phyloP scores from a whole-genome alignment of 1,140 invertebrate species.

The Homalodisca vitripennis region DNA sequence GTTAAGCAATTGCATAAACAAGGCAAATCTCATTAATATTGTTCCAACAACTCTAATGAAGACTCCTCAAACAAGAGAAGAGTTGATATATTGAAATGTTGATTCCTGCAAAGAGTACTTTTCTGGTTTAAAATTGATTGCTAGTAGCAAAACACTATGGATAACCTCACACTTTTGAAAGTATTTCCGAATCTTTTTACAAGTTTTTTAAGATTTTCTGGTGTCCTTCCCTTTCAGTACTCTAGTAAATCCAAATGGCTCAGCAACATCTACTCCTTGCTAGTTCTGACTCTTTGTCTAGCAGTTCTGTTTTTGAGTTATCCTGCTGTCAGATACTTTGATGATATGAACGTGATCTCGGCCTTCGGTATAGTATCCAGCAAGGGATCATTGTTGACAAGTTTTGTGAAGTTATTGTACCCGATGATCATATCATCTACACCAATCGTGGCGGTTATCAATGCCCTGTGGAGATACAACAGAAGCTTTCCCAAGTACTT shows the following conservation, averaged over 20 bases:
- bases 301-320: not conserved
- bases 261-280: not conserved
- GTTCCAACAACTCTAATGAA: too few relatives aligned
- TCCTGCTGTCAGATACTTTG: not conserved
- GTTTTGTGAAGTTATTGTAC: not conserved
- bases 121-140: too few relatives aligned
- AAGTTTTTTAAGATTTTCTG: slow-evolving; percentile 3
- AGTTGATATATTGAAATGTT: too few relatives aligned
- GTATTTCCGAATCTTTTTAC: slow-evolving; percentile 7
- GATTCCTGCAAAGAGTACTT: too few relatives aligned
- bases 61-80: too few relatives aligned
- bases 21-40: too few relatives aligned
- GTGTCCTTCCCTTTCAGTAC: not conserved
- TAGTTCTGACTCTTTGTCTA: not conserved
- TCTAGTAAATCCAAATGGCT: not conserved
- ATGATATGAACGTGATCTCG: not conserved
- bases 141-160: too few relatives aligned
- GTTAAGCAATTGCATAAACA: too few relatives aligned
- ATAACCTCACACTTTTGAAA: not conserved
- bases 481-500: slow-evolving; percentile 1
- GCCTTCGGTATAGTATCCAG: not conserved
- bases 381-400: not conserved
- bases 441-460: not conserved
- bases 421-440: not conserved
- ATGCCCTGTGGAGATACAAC: not conserved